phyloP scores from a whole-genome alignment of 2,888 invertebrate genomes.

The Sinhomidia bicolor region DNA sequence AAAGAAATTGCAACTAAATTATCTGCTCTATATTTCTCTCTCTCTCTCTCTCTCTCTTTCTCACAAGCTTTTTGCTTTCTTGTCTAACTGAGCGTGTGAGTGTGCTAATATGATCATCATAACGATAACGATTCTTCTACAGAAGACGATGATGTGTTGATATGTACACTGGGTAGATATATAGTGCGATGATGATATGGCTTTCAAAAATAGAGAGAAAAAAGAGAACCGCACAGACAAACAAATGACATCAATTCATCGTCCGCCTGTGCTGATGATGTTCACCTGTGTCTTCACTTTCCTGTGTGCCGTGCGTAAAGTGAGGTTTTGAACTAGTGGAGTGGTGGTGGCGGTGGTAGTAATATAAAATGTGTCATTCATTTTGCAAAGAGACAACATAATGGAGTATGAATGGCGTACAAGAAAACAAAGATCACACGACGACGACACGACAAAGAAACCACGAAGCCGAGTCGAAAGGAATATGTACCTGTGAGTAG shows the following conservation, averaged over 20 bases:
- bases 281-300: conserved; percentile 21
- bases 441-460: conserved; percentile 9
- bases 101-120: conserved; percentile 26
- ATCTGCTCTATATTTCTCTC: conserved; percentile 41
- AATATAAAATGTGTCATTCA: conserved; percentile 53
- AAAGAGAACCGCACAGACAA: not conserved
- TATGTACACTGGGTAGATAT: not conserved
- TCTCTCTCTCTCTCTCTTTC: no score
- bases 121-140: not conserved
- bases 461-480: not conserved
- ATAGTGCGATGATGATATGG: not conserved
- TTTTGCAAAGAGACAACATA: conserved; percentile 50
- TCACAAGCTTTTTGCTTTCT: not conserved
- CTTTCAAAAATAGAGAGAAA: not conserved
- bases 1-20: conserved; percentile 50
- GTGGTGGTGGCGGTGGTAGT: not conserved
- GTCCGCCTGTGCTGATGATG: not conserved
- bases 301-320: not conserved
- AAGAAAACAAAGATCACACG: conserved; percentile 60
- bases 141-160: conserved; percentile 16
- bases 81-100: conserved; percentile 1
- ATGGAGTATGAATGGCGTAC: conserved; percentile 54
- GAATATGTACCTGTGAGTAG: not conserved
- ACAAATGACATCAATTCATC: not conserved
- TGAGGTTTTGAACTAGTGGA: no score